Evolutionary conservation across 2,888 invertebrate species (phyloP), one percentile per base, ranked within the genome.

Genomic region (Hyposoter dolosus): DNA sequence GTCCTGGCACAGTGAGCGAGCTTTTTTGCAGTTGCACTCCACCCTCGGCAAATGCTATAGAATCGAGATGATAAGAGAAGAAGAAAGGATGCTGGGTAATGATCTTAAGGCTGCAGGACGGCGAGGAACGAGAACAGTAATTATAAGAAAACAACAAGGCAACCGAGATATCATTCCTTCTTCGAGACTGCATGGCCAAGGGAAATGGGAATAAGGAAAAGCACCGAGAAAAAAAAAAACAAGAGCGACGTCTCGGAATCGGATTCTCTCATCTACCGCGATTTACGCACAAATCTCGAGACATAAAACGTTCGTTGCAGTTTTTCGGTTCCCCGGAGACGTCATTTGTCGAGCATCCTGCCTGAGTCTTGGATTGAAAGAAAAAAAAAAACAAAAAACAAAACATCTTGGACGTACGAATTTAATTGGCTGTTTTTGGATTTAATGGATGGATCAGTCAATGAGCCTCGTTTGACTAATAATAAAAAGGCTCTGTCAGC

Each of bases 271-370:
- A 28, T 56, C 35, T 74, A 47, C 47, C 76, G 17, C 32, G 71
- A 80, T 84, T 80, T 71, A 71, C 71, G 76, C 45, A 45, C 47
- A 47, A 47, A 56, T 45, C n/a, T n/a, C 9, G 32, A 53, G 60
- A 43, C 40, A 75, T 9, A 60, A 32, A 60, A 19, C 1, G 66
- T 72, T 74, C 43, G 63, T 28, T 53, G 19, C 50, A 68, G 17
- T 65, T 80, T 84, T 80, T 65, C 71, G 32, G 56, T 28, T 75
- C 50, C 28, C 17, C 75, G 32, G 63, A 75, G 45, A 40, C 40
- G 28, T 69, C 32, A 80, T 75, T 80, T 69, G 35, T n/a, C 23
- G 19, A 63, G 35, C 47, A 65, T 47, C 15, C 15, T 35, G 28
- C 2, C 19, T 32, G 63, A n/a, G 17, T 45, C 63, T 79, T 80